A percentile compares a stretch with the other conserved stretches of the same genome.
phyloP scores from a whole-genome alignment of 2,113 vertebrate genomes.

The Taxidea taxus region DNA sequence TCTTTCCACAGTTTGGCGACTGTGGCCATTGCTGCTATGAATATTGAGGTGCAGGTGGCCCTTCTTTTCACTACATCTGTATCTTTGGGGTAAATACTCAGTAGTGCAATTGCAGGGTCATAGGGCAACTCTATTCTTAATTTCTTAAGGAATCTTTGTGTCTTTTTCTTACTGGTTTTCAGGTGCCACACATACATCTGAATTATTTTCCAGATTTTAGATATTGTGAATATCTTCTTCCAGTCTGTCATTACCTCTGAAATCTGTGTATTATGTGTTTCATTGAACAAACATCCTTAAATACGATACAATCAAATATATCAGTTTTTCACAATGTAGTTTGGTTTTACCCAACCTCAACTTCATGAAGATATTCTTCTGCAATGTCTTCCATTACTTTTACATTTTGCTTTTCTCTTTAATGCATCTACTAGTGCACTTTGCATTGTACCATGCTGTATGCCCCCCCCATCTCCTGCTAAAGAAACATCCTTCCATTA shows the following conservation, averaged over 20 bases:
- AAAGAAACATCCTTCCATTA: background rate
- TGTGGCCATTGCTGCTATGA: no score
- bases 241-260: background rate
- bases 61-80: no score
- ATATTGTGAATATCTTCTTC: background rate
- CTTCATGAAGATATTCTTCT: background rate
- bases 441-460: background rate
- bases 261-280: background rate
- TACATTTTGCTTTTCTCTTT: background rate
- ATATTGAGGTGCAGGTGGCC: no score
- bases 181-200: background rate
- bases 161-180: background rate
- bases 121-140: no score
- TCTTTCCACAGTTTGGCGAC: no score
- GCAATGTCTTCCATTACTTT: background rate
- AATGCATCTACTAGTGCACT: background rate
- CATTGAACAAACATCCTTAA: background rate
- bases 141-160: no score
- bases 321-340: background rate
- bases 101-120: no score
- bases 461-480: background rate
- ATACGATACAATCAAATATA: background rate
- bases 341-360: background rate
- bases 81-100: no score
- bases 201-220: background rate